Percentiles rank a stretch among this genome's conserved stretches.
Evolutionary conservation across 1,140 invertebrate genomes (phyloP).

Genomic region (Mizuhopecten yessoensis): DNA sequence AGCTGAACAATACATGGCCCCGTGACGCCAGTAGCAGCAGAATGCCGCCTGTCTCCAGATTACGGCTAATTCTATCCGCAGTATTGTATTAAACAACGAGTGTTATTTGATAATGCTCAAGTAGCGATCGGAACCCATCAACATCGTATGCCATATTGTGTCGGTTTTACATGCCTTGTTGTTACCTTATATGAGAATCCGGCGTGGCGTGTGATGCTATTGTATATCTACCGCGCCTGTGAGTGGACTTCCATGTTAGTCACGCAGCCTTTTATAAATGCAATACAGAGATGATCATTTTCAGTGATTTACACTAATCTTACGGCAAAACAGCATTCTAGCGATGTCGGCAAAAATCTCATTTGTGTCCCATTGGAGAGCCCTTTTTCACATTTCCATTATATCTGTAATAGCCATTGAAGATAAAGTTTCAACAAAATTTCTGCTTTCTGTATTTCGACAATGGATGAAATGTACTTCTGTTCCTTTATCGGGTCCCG

Average conservation of each 20-base stretch:
- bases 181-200: not conserved
- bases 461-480: not conserved
- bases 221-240: not conserved
- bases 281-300: not conserved
- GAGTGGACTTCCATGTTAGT: not conserved
- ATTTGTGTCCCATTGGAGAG: not conserved
- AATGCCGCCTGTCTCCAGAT: not conserved
- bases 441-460: not conserved
- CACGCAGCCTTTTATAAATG: not conserved
- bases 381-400: not conserved
- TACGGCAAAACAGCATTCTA: not conserved
- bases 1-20: not conserved
- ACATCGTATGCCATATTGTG: not conserved
- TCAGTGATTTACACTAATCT: not conserved
- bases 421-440: not conserved
- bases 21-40: not conserved
- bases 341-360: not conserved
- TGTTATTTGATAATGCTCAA: slow-evolving; percentile 12
- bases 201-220: not conserved
- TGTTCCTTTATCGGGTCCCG: not conserved
- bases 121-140: not conserved
- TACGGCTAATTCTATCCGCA: not conserved
- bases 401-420: not conserved
- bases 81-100: not conserved
- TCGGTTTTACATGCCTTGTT: not conserved